Base-by-base conservation (phyloP, 2,113 vertebrate species). In the Peromyscus leucopus region DNA sequence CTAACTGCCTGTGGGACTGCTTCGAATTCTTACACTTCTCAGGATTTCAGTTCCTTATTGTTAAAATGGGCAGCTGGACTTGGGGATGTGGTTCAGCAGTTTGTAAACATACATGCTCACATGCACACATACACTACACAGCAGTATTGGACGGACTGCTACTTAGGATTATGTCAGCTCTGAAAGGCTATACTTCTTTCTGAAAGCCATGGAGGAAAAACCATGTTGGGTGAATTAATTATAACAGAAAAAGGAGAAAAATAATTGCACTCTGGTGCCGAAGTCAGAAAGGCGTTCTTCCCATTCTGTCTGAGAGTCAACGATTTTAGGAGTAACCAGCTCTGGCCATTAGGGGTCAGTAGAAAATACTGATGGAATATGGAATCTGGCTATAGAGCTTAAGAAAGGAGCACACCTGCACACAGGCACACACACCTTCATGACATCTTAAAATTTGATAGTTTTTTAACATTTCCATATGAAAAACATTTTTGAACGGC, bases 311-410 rank as follows among this genome's bases (percentile, higher is more conserved):
- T 80, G 39, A 10, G 31, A 65, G 71, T 90, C 48, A 90, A 61
- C 17, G 46, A 88, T 87, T 46, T 95, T 78, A 48, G 57, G 12
- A 79, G 82, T 89, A 87, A 90, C 79, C 39, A 87, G 42, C 36
- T 84, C 75, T 95, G 65, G 67, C 86, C 63, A 96, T 93, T 65
- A 96, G 75, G n/a, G 88, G 75, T 96, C 71, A 93, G 84, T 48
- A 94, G 57, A 95, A 89, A 90, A 88, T 96, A 48, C 63, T 88
- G 90, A 79, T 57, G 63, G 63, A 90, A 94, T 24, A 72, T 69
- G 71, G 22, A 80, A 95, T 80, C n/a, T 74, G 46, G 91, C 79
- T 92, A 17, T 39, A 65, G 7, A 2, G 46, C 61, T 95, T 94
- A 65, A 61, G 46, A 80, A 89, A 90, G 92, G 55, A 42, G 86